Evolutionary conservation across 2,888 invertebrate species (phyloP).

Genomic region (Biston stratarius): DNA sequence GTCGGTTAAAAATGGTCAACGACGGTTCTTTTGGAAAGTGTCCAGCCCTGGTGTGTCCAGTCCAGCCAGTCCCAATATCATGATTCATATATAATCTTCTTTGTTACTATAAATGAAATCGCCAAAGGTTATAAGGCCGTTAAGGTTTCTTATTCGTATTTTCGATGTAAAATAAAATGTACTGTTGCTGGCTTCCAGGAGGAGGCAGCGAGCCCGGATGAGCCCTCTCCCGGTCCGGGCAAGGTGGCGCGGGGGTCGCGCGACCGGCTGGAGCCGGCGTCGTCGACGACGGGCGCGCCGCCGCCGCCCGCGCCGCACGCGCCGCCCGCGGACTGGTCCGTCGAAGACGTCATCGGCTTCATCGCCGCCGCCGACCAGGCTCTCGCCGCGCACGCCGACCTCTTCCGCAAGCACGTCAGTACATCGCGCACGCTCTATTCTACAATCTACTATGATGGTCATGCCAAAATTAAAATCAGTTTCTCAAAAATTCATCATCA

Average conservation of each 20-base stretch:
- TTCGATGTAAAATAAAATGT: background rate
- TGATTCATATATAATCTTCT: too few species aligned
- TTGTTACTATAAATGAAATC: too few species aligned
- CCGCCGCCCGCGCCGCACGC: conserved; percentile 70
- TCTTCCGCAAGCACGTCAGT: conserved; percentile 97
- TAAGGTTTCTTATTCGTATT: too few species aligned
- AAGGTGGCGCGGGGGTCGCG: conserved; percentile 79
- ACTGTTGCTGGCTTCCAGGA: conserved; percentile 41
- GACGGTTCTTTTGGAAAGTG: too few species aligned
- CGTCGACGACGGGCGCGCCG: conserved; percentile 88
- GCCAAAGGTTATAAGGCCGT: too few species aligned
- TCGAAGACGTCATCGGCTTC: conserved; percentile 97
- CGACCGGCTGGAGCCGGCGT: conserved; percentile 89
- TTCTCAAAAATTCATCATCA: too few species aligned
- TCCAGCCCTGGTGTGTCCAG: too few species aligned
- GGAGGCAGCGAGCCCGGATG: conserved; percentile 55
- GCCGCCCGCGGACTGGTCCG: conserved; percentile 95
- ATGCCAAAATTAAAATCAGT: too few species aligned
- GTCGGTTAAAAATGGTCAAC: too few species aligned
- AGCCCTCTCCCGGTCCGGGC: conserved; percentile 35
- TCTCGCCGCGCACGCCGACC: conserved; percentile 94
- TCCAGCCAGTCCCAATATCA: too few species aligned
- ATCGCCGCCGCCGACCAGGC: conserved; percentile 95
- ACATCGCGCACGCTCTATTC: background rate
- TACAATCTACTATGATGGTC: background rate